phyloP scores from a whole-genome alignment of 1,140 invertebrate genomes.

The Lepidurus arcticus region DNA sequence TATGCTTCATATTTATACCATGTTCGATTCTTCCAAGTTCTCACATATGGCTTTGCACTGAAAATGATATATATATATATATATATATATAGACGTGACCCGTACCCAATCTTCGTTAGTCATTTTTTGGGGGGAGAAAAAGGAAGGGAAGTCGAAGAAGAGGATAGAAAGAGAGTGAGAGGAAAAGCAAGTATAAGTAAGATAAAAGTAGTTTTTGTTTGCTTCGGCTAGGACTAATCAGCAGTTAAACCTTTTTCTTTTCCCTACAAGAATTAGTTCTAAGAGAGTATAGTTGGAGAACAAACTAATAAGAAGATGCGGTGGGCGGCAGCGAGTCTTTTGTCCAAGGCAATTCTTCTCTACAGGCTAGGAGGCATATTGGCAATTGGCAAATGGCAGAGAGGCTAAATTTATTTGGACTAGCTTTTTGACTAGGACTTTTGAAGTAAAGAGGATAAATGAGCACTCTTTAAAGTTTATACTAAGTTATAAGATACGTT shows the following conservation, averaged over 20 bases:
- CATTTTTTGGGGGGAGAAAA: background rate
- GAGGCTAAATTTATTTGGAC: background rate
- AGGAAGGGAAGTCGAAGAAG: background rate
- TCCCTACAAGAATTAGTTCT: background rate
- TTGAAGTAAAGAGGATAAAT: background rate
- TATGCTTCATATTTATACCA: background rate
- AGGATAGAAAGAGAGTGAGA: background rate
- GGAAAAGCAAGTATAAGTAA: background rate
- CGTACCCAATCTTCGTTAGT: constrained; percentile 20
- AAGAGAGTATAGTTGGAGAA: background rate
- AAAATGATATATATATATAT: constrained; percentile 14
- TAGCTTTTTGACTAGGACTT: background rate
- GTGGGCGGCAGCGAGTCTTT: constrained; percentile 20
- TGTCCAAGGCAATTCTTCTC: constrained; percentile 16
- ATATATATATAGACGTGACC: constrained; percentile 6
- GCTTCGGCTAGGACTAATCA: no score
- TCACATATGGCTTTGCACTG: background rate
- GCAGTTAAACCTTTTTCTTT: background rate
- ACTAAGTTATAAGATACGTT: background rate
- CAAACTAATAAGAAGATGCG: background rate
- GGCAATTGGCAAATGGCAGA: constrained; percentile 1
- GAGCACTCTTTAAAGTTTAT: background rate
- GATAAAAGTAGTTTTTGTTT: background rate
- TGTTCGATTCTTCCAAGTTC: background rate
- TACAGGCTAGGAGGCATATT: constrained; percentile 12